Conservation (phyloP, 2,113 vertebrate species). For the Xenotilapia leptura region DNA sequence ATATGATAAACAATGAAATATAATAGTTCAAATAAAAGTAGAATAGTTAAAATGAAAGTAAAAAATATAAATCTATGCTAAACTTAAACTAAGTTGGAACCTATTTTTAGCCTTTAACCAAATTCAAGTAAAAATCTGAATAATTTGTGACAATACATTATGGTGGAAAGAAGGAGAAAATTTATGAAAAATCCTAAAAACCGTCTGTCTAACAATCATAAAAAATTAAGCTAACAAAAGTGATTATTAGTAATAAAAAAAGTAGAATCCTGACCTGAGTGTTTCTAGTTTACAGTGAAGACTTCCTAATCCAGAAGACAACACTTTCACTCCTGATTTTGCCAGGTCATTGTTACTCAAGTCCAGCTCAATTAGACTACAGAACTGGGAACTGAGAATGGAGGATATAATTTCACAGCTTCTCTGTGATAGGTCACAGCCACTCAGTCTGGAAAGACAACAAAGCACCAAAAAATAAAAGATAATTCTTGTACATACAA, state of each 20-base stretch:
- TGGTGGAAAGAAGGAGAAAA: background rate
- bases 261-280: background rate
- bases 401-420: background rate
- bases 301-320: background rate
- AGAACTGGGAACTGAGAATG: background rate
- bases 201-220: background rate
- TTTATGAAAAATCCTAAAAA: background rate
- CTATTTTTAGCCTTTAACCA: background rate
- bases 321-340: background rate
- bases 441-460: background rate
- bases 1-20: background rate
- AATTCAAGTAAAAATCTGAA: background rate
- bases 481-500: background rate
- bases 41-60: background rate
- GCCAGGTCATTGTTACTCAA: background rate
- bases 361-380: background rate
- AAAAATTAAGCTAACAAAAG: background rate
- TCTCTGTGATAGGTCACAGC: background rate
- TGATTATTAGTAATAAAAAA: background rate
- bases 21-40: background rate
- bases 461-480: background rate
- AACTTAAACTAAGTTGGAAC: background rate
- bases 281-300: background rate
- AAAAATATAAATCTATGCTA: background rate
- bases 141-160: background rate